Percentiles rank a stretch among this genome's conserved stretches.
phyloP scores from a whole-genome alignment of 2,797 vertebrate genomes.

The Uromys caudimaculatus region DNA sequence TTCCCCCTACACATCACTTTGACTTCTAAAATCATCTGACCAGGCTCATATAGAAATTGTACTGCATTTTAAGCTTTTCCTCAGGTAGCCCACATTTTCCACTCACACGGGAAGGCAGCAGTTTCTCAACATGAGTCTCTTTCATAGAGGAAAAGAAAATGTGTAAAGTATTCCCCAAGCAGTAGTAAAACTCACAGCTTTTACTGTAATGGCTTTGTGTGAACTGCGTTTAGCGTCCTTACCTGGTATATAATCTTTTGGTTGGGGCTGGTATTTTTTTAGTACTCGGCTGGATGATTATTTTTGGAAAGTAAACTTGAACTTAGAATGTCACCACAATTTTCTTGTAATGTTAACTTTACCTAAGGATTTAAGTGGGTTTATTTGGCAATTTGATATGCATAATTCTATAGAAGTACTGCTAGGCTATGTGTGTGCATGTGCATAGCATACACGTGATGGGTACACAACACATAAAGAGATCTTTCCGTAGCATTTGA shows the following conservation, averaged over 20 bases:
- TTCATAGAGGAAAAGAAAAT: conserved; percentile 74
- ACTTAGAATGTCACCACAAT: conserved; percentile 63
- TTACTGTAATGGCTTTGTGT: conserved; percentile 74
- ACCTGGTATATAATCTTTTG: conserved; percentile 69
- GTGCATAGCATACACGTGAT: not conserved
- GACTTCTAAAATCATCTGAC: conserved; percentile 64
- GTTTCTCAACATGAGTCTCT: conserved; percentile 69
- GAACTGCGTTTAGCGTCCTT: conserved; percentile 66
- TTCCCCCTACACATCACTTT: not conserved
- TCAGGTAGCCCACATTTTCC: conserved; percentile 69
- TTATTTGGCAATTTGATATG: conserved; percentile 40
- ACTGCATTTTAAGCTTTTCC: conserved; percentile 16
- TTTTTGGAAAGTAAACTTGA: conserved; percentile 73
- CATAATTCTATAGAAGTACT: not conserved
- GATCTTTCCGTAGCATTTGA: not conserved
- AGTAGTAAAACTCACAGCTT: conserved; percentile 78
- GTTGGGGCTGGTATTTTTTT: conserved; percentile 50
- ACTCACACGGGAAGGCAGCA: conserved; percentile 58
- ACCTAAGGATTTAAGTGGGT: conserved; percentile 58
- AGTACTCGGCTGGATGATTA: conserved; percentile 43
- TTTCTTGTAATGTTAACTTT: conserved; percentile 36
- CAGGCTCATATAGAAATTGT: conserved; percentile 70
- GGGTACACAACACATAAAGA: not conserved
- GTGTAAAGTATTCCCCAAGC: conserved; percentile 76
- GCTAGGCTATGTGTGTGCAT: not conserved